phyloP scores from a whole-genome alignment of 1,140 invertebrate species.

The Armadillidium nasatum region DNA sequence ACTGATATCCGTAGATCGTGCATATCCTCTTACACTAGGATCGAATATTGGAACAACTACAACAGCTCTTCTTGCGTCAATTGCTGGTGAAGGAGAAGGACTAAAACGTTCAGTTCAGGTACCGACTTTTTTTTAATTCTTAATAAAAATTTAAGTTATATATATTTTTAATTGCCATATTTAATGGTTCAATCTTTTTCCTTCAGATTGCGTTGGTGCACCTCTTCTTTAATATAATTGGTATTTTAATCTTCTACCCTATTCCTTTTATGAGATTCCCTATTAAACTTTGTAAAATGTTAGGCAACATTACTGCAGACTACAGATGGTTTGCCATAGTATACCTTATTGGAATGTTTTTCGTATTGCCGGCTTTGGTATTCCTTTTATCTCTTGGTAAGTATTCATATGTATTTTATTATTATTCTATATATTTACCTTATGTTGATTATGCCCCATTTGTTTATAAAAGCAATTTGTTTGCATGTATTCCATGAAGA shows the following conservation, averaged over 20 bases:
- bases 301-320: constrained; percentile 55
- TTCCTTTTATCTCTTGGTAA: constrained; percentile 49
- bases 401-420: not conserved
- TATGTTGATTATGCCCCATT: not conserved
- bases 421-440: not conserved
- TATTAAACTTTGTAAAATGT: constrained; percentile 54
- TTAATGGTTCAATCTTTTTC: not conserved
- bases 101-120: constrained; percentile 49
- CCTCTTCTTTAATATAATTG: constrained; percentile 60
- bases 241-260: constrained; percentile 60
- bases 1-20: constrained; percentile 57
- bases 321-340: constrained; percentile 57
- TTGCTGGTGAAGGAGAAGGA: constrained; percentile 49
- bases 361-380: constrained; percentile 52
- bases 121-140: not conserved
- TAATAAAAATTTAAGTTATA: not conserved
- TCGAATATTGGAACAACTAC: constrained; percentile 63
- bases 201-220: constrained; percentile 60
- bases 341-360: constrained; percentile 55
- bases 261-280: constrained; percentile 57
- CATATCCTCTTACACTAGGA: constrained; percentile 60
- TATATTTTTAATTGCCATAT: not conserved
- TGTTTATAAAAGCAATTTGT: not conserved
- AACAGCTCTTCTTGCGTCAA: constrained; percentile 55
- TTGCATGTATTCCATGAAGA: not conserved